Evolutionary conservation across 2,888 invertebrate species (phyloP).

Genomic region (Chrysotoxum bicinctum): DNA sequence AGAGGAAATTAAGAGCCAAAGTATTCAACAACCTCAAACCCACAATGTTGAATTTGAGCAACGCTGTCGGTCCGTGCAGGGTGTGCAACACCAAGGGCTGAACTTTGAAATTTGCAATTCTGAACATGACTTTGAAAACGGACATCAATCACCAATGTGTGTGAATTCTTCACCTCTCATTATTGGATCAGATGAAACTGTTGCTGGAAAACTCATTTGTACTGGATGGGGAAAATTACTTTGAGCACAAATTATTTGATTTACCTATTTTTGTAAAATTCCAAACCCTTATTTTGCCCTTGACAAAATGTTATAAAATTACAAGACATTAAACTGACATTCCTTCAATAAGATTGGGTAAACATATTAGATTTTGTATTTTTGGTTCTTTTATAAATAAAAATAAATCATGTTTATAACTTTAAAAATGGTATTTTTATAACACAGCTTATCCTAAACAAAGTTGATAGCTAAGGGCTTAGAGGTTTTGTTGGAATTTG

Average conservation of each 20-base stretch:
- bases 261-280: not conserved
- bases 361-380: too few species aligned
- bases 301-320: not conserved
- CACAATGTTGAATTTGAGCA: not conserved
- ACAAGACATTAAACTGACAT: not conserved
- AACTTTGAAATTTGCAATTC: not conserved
- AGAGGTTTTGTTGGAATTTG: too few species aligned
- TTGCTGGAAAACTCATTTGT: slow-evolving; percentile 12
- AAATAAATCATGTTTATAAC: not conserved
- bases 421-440: too few species aligned
- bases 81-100: not conserved
- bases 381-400: not conserved
- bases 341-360: too few species aligned
- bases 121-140: not conserved
- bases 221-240: slow-evolving; percentile 12
- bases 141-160: not conserved
- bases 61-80: too few species aligned
- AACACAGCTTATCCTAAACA: too few species aligned
- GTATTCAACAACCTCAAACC: not conserved
- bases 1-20: not conserved
- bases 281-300: not conserved
- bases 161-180: not conserved
- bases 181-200: slow-evolving; percentile 1
- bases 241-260: not conserved
- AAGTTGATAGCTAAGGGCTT: too few species aligned